Conservation (phyloP, 1,140 invertebrate genomes). For the Atta cephalotes region DNA sequence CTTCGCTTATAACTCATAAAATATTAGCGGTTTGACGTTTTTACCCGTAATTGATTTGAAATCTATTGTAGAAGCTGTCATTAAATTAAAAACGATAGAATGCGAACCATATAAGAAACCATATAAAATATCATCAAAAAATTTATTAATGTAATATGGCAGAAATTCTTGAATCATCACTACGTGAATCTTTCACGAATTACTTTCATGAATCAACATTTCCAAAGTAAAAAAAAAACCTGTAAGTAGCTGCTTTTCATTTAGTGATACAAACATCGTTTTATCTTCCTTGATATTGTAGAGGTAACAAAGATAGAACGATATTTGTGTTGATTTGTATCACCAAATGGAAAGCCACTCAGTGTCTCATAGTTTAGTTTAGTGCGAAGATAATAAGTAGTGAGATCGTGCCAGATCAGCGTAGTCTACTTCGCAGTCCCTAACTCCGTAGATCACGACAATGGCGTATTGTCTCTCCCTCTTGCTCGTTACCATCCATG, state of each 20-base stretch:
- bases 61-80: background rate
- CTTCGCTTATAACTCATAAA: background rate
- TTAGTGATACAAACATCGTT: too few relatives aligned
- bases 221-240: background rate
- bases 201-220: background rate
- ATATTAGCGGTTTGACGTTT: background rate
- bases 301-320: too few relatives aligned
- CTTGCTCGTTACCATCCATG: constrained; percentile 49
- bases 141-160: background rate
- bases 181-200: background rate
- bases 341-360: too few relatives aligned
- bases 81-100: constrained; percentile 4
- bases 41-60: constrained; percentile 17
- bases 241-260: too few relatives aligned
- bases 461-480: constrained; percentile 32
- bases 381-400: background rate
- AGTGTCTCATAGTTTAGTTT: background rate
- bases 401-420: background rate
- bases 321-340: too few relatives aligned
- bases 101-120: background rate
- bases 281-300: too few relatives aligned
- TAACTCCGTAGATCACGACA: constrained; percentile 36
- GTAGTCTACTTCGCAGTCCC: constrained; percentile 12
- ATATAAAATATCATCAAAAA: background rate
- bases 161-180: background rate